Evolutionary conservation across 2,888 invertebrate species (phyloP).

Genomic region (Polydrusus tereticollis): DNA sequence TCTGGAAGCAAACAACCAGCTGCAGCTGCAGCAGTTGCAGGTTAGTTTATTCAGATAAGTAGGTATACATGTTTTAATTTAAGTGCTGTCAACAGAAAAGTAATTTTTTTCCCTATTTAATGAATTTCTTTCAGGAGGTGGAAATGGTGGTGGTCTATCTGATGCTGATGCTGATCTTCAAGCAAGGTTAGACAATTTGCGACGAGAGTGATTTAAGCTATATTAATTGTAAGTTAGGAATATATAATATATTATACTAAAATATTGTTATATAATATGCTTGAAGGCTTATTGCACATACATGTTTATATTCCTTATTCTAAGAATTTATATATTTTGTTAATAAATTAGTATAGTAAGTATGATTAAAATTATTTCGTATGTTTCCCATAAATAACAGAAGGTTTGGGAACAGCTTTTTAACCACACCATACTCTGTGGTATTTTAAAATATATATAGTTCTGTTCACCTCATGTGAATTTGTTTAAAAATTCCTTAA

Average conservation of each 20-base stretch:
- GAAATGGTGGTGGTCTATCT: slow-evolving; percentile 70
- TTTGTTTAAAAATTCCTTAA: too few species aligned
- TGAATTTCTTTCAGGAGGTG: slow-evolving; percentile 59
- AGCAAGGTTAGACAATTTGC: slow-evolving; percentile 94
- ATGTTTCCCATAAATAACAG: neutral
- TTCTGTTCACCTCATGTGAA: too few species aligned
- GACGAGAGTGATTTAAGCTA: slow-evolving; percentile 77
- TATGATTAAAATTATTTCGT: neutral
- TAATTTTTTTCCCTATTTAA: slow-evolving; percentile 59
- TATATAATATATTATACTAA: neutral
- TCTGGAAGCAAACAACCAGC: slow-evolving; percentile 75
- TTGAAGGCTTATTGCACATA: slow-evolving; percentile 14
- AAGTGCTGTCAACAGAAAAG: slow-evolving; percentile 48
- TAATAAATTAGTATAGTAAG: neutral
- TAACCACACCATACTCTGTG: too few species aligned
- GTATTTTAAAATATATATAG: too few species aligned
- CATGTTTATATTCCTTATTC: neutral
- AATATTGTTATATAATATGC: neutral
- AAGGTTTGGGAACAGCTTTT: too few species aligned
- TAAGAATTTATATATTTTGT: slow-evolving; percentile 16
- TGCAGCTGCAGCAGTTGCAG: slow-evolving; percentile 68
- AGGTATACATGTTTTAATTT: neutral
- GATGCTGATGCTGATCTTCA: slow-evolving; percentile 98
- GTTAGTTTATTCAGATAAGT: slow-evolving; percentile 49
- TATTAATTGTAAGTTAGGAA: slow-evolving; percentile 5